Conservation (phyloP, 2,888 invertebrate species). For the Liposcelis brunnea region DNA sequence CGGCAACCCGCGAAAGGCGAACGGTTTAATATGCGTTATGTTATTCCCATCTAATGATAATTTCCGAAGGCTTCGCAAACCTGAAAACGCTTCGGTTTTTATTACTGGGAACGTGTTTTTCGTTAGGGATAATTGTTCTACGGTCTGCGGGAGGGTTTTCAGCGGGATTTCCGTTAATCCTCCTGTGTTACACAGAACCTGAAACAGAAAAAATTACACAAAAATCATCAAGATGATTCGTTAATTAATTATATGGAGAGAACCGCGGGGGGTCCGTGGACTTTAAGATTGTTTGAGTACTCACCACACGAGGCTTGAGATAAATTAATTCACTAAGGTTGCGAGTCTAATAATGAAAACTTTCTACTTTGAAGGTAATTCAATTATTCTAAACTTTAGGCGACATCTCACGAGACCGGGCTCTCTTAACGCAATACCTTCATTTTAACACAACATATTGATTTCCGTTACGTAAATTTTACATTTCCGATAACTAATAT, state of each 20-base stretch:
- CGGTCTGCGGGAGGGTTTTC: constrained; percentile 51
- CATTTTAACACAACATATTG: too few relatives aligned
- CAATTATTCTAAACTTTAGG: too few relatives aligned
- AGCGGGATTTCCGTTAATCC: constrained; percentile 63
- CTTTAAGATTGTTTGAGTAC: not conserved
- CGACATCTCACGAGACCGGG: too few relatives aligned
- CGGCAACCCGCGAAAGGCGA: constrained; percentile 69
- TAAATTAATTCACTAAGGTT: not conserved
- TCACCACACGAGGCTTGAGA: not conserved
- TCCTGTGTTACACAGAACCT: constrained; percentile 81
- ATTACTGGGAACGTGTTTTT: constrained; percentile 70
- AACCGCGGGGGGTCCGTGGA: not conserved
- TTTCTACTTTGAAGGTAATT: not conserved
- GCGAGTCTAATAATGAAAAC: constrained; percentile 6
- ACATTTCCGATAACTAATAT: constrained; percentile 7
- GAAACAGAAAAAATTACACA: constrained; percentile 23
- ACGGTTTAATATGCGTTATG: constrained; percentile 63
- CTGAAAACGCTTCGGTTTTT: constrained; percentile 65
- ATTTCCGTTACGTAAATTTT: too few relatives aligned
- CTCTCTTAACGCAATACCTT: too few relatives aligned
- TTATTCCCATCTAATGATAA: constrained; percentile 77
- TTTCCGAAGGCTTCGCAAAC: constrained; percentile 61
- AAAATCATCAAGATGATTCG: constrained; percentile 4
- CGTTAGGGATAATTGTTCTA: constrained; percentile 71
- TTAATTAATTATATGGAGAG: constrained; percentile 1